Base-by-base conservation (phyloP, 2,888 invertebrate genomes). In the Apamea anceps region DNA sequence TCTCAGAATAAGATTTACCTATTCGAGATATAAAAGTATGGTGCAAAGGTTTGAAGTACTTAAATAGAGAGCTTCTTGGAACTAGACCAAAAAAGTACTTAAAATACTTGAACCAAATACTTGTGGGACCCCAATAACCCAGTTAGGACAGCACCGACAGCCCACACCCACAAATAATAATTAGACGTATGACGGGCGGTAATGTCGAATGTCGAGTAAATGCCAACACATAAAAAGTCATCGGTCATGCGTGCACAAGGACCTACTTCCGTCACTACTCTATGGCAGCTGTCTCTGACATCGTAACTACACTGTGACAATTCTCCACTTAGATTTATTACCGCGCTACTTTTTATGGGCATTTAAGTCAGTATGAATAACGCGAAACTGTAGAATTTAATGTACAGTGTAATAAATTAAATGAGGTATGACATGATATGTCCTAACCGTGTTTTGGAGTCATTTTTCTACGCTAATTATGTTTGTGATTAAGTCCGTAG, bases 121-220 rank as follows among this genome's bases (percentile, higher is more conserved):
- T 80, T 85, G 78, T 71, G 82, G 89, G 74, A 89, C 89, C 89
- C 89, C 75, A 89, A 84, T 85, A 89, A 85, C 89, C 89, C 67
- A 90, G 88, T 86, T 89, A 89, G 85, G 80, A 81, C 85, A 82
- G 93, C 70, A 84, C 63, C 93, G 94, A 94, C 96, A 94, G 92
- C 93, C 93, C 93, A 95, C 96, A 94, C 96, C 96, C 94, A 95
- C 94, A 90, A 86, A 93, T 94, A 95, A 95, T 96, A 95, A 96
- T 96, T 96, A 96, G 95, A 95, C 92, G 91, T 92, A 93, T 93
- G 90, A 91, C 93, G 91, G 80, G 91, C 85, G 91, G 93, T 94
- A 96, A 96, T 96, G 96, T 96, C 96, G 96, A 96, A 95, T 95
- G 96, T 94, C 95, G 90, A 88, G 90, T 93, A 96, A 96, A 96